Base-by-base conservation (phyloP, 2,888 invertebrate genomes). In the Caenorhabditis angaria region DNA sequence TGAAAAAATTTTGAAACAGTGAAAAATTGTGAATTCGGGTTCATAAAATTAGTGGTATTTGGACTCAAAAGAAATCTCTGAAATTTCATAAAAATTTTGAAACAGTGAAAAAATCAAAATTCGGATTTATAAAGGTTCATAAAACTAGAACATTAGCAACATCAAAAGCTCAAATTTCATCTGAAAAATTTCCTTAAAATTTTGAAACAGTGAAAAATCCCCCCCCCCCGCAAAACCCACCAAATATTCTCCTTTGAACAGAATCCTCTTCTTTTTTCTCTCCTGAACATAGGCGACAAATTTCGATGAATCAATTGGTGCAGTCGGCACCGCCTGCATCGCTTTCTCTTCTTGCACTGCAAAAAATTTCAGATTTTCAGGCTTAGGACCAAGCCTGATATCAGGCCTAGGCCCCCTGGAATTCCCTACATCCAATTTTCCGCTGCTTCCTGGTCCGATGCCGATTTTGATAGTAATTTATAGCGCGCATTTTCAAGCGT, bases 311-410 rank as follows among this genome's bases (percentile, higher is more conserved):
- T 88, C 87, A 54, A 87, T 81, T 14, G 87, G 86, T 29, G 77
- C 77, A 24, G 83, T 78, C n/a, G 87, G 88, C 35, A 83, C 87
- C 25, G 84, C 80, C 50, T 83, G 83, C 87, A 88, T 88, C 63
- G 88, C 87, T 71, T 88, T 87, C 71, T 87, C 87, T 60, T 88
- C 88, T 87, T 88, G 87, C 60, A 87, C 87, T 88, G 77, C 71
- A 85, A 84, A 65, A 61, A 55, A 60, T 8, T 8, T 32, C 12
- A 12, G 5, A 32, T 32, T 32, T 32, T 32, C 32, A 32, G 6
- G 10, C 5, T 32, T 32, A 32, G 10, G 5, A 8, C 32, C 32
- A 32, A 32, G 5, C 32, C 10, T 32, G 6, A 32, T 8, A 32
- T 8, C 5, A 32, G 5, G 10, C 32, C 5, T 41, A 18, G 5